Evolutionary conservation across 2,888 invertebrate species (phyloP).

Genomic region (Dasypolia templi): DNA sequence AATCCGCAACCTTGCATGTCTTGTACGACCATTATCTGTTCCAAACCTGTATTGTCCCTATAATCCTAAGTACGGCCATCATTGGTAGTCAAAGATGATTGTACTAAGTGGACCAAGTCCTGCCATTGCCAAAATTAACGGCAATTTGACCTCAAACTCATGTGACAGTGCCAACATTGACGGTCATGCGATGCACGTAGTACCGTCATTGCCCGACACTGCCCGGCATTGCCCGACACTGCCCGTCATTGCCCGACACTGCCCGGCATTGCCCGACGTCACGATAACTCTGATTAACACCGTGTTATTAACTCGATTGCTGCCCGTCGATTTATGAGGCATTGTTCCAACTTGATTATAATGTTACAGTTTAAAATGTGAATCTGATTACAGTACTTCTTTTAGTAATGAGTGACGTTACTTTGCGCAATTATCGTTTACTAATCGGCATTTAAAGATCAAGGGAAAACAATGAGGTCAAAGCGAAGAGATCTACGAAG

Average conservation of each 20-base stretch:
- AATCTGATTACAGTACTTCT: slow-evolving; percentile 29
- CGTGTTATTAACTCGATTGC: slow-evolving; percentile 49
- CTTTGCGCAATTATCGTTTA: slow-evolving; percentile 13
- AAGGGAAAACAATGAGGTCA: not conserved
- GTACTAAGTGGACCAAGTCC: not conserved
- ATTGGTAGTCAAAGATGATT: not conserved
- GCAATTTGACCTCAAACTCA: slow-evolving; percentile 4
- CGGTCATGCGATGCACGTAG: not conserved
- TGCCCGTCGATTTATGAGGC: slow-evolving; percentile 48
- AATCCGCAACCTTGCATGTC: not conserved
- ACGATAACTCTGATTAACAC: slow-evolving; percentile 43
- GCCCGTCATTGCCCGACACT: not conserved
- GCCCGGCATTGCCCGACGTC: slow-evolving; percentile 7
- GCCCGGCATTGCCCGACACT: not conserved
- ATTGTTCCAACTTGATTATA: slow-evolving; percentile 52
- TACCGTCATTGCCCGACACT: not conserved
- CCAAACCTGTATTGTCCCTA: slow-evolving; percentile 1
- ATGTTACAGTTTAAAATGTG: slow-evolving; percentile 37
- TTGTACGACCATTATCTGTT: not conserved
- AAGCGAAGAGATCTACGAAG: no score
- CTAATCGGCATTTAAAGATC: slow-evolving; percentile 13
- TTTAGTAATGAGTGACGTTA: slow-evolving; percentile 5
- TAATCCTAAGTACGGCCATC: not conserved
- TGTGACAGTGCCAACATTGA: slow-evolving; percentile 19
- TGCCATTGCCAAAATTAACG: slow-evolving; percentile 28